Percentiles rank a stretch among this genome's conserved stretches.
Conservation (phyloP, 2,888 invertebrate genomes). For the Bellardia bayeri region DNA sequence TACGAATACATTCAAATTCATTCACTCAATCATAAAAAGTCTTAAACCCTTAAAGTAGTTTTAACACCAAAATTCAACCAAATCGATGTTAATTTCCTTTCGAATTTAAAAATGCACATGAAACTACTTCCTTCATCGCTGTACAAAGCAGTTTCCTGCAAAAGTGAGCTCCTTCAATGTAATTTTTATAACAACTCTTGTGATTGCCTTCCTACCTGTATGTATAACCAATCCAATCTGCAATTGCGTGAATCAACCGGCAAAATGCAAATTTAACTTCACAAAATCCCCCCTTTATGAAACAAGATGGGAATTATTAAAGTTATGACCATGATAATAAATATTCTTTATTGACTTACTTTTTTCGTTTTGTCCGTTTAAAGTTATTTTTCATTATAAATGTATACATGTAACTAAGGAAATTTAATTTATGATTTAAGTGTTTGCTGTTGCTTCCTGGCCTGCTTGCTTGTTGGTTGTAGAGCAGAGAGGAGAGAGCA, state of each 20-base stretch:
- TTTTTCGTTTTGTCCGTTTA: background rate
- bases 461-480: background rate
- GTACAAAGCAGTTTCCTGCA: too few relatives aligned
- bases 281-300: slow-evolving; percentile 23
- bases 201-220: background rate
- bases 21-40: too few relatives aligned
- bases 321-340: slow-evolving; percentile 56
- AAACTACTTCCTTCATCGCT: too few relatives aligned
- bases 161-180: too few relatives aligned
- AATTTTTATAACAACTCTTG: background rate
- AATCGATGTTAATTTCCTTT: too few relatives aligned
- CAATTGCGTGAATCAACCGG: slow-evolving; percentile 20
- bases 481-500: background rate
- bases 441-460: background rate
- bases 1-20: too few relatives aligned
- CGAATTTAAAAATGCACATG: too few relatives aligned
- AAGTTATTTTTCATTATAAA: slow-evolving; percentile 14
- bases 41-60: too few relatives aligned
- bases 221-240: background rate
- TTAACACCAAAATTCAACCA: too few relatives aligned
- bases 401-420: slow-evolving; percentile 21
- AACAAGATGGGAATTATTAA: slow-evolving; percentile 56
- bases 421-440: slow-evolving; percentile 28
- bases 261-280: slow-evolving; percentile 45
- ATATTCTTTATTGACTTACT: slow-evolving; percentile 37